Conservation (phyloP, 2,113 vertebrate genomes). For the Natator depressus region DNA sequence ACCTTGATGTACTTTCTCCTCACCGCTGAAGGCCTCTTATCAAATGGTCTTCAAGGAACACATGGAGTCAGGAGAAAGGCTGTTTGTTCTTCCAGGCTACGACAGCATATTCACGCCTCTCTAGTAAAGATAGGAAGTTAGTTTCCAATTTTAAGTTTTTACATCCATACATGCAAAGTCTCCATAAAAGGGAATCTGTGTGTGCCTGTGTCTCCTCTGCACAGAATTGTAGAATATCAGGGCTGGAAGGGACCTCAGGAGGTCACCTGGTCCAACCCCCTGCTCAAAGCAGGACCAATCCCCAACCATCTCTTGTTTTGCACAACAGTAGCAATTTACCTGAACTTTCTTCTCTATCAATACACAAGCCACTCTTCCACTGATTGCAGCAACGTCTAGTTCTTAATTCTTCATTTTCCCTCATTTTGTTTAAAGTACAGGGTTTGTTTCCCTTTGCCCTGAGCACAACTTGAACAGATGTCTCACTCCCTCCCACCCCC, state of each 20-base stretch:
- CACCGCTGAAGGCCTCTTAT: neutral
- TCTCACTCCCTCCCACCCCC: neutral
- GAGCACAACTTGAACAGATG: neutral
- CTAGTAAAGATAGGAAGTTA: neutral
- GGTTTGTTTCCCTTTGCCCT: neutral
- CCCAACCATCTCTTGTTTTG: neutral
- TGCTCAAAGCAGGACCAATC: too few species aligned
- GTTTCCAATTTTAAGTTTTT: neutral
- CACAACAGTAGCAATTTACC: neutral
- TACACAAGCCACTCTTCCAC: neutral
- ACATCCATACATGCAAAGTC: neutral
- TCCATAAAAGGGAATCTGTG: neutral
- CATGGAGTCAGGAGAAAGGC: neutral
- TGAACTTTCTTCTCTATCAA: neutral
- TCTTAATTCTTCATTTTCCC: neutral
- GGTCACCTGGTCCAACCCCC: too few species aligned
- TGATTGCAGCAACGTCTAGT: neutral
- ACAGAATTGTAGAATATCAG: too few species aligned
- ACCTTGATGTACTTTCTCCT: neutral
- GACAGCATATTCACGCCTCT: neutral
- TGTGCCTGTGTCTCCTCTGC: neutral
- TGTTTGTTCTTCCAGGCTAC: neutral
- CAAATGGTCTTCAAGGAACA: neutral
- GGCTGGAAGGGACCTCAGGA: too few species aligned
- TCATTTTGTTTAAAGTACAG: neutral